phyloP scores from a whole-genome alignment of 2,888 invertebrate genomes.

The Synergus itoensis region DNA sequence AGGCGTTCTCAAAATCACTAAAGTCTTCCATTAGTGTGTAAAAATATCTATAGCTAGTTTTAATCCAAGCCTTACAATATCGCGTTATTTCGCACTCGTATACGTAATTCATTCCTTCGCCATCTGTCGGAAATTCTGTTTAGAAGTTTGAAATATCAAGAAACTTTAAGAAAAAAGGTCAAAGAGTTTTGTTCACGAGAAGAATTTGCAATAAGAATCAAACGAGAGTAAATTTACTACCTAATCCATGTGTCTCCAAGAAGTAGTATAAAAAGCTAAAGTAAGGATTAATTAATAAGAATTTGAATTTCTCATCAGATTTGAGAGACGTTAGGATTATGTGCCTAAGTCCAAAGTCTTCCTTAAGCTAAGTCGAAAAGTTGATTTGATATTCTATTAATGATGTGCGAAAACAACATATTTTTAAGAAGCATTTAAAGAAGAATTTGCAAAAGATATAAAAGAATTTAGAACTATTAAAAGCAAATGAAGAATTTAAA shows the following conservation, averaged over 20 bases:
- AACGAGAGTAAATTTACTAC: not conserved
- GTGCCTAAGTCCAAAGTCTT: conserved; percentile 17
- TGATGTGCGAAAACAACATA: not conserved
- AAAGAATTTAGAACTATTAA: not conserved
- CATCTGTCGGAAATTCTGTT: conserved; percentile 8
- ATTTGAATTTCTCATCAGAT: not conserved
- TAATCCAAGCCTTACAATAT: conserved; percentile 1
- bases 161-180: not conserved
- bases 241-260: conserved; percentile 24
- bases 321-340: not conserved
- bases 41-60: conserved; percentile 48
- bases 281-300: not conserved
- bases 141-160: not conserved
- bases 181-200: not conserved
- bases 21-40: conserved; percentile 73
- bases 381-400: conserved; percentile 2
- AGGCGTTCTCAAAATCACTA: conserved; percentile 69
- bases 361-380: not conserved
- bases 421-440: not conserved
- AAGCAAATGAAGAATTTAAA: not conserved
- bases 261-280: conserved; percentile 9
- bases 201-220: not conserved
- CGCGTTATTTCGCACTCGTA: not conserved
- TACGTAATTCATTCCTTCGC: not conserved
- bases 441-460: not conserved